These are phyloP conservation scores for Myotis daubentonii DNA, from an alignment of 2,797 vertebrate genomes.

Conservation along the genomic window DNA sequence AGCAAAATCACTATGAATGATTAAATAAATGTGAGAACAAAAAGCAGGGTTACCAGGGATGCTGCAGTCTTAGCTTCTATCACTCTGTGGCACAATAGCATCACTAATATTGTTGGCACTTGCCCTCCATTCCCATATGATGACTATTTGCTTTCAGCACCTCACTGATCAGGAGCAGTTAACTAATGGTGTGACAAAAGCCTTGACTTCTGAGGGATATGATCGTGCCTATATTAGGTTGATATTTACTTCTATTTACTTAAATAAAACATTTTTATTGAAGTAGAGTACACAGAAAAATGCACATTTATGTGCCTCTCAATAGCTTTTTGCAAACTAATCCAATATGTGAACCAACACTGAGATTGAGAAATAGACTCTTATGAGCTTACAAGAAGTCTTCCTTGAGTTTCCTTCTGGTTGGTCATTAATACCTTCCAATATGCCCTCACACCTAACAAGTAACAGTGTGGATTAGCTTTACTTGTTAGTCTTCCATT, in stretches of 20 bases:
- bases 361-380: not conserved
- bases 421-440: not conserved
- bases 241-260: not conserved
- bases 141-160: not conserved
- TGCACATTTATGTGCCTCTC: not conserved
- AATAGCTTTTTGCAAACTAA: not conserved
- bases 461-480: not conserved
- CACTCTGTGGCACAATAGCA: not conserved
- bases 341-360: not conserved
- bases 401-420: not conserved
- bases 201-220: not conserved
- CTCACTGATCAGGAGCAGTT: not conserved
- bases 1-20: not conserved
- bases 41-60: not conserved
- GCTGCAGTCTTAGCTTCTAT: not conserved
- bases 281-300: not conserved
- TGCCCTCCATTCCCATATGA: not conserved
- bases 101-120: not conserved
- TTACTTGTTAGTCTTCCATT: not conserved
- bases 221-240: not conserved
- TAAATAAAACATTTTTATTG: not conserved
- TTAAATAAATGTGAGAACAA: not conserved
- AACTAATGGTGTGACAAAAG: not conserved
- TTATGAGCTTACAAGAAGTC: not conserved
- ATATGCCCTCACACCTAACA: not conserved